phyloP scores from a whole-genome alignment of 2,797 vertebrate genomes.

The Myripristis murdjan region DNA sequence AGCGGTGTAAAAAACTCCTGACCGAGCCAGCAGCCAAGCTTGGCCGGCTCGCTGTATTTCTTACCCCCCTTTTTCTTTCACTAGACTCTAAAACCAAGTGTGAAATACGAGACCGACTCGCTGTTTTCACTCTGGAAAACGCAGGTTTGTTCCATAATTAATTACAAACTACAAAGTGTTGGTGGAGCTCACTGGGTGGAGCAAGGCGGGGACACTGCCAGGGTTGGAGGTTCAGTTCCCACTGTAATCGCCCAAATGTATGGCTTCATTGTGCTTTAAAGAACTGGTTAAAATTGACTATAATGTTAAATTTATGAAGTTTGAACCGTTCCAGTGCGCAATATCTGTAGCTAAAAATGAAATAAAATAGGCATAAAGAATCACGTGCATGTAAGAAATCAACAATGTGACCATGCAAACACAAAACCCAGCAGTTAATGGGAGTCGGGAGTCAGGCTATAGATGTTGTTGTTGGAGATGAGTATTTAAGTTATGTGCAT shows the following conservation, averaged over 20 bases:
- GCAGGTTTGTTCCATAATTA: not conserved
- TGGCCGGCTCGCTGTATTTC: not conserved
- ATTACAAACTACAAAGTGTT: not conserved
- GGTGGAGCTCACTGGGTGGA: no score
- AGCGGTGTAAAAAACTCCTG: constrained; percentile 17
- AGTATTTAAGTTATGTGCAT: no score
- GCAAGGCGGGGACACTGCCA: not conserved
- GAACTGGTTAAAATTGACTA: no score
- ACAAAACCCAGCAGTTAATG: not conserved
- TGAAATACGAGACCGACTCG: constrained; percentile 4
- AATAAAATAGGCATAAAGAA: no score
- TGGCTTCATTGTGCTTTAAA: not conserved
- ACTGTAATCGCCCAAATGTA: not conserved
- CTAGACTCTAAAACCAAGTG: constrained; percentile 3
- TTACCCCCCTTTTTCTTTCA: not conserved
- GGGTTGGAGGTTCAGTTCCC: not conserved
- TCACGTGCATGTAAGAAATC: no score
- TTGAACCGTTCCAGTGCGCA: no score
- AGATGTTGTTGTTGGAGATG: no score
- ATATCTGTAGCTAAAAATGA: no score
- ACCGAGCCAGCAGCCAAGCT: constrained; percentile 18
- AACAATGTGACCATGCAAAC: not conserved
- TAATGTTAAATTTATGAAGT: no score
- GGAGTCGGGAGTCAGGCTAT: no score
- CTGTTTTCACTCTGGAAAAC: not conserved